Conservation (phyloP, 2,888 invertebrate species). For the Lycophotia porphyrea region DNA sequence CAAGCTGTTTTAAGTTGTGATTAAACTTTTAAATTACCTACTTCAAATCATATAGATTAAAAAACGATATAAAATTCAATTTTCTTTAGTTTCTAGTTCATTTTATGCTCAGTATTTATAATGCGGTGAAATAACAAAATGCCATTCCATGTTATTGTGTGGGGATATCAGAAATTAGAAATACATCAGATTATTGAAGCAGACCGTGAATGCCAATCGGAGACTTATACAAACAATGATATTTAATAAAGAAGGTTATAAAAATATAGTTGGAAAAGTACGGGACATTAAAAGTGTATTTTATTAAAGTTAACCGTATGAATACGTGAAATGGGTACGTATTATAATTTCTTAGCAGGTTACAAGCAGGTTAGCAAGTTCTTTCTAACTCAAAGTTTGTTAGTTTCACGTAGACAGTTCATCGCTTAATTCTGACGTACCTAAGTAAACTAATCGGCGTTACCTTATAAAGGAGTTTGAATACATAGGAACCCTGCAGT, state of each 20-base stretch:
- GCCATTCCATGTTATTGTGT: constrained; percentile 57
- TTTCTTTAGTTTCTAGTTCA: constrained; percentile 56
- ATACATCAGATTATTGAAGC: constrained; percentile 58
- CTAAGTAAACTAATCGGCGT: background rate
- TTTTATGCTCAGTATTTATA: constrained; percentile 62
- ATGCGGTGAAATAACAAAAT: constrained; percentile 58
- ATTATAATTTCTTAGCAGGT: constrained; percentile 6
- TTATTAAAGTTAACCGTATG: constrained; percentile 33
- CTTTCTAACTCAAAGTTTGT: background rate
- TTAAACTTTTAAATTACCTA: constrained; percentile 53
- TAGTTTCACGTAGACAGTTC: background rate
- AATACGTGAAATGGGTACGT: background rate
- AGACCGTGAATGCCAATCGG: constrained; percentile 45
- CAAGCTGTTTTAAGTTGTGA: constrained; percentile 29
- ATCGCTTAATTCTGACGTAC: background rate
- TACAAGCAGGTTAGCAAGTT: too few species aligned
- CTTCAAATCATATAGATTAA: constrained; percentile 48
- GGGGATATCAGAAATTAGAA: constrained; percentile 61
- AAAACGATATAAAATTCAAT: constrained; percentile 62
- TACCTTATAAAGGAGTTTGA: background rate
- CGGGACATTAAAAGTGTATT: constrained; percentile 49
- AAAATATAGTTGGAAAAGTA: constrained; percentile 48
- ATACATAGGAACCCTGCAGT: background rate
- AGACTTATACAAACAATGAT: constrained; percentile 58
- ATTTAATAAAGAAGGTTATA: constrained; percentile 58